These are phyloP conservation scores for Brachypalpus laphriformis DNA, from an alignment of 2,888 invertebrate genomes.

Conservation along the genomic window DNA sequence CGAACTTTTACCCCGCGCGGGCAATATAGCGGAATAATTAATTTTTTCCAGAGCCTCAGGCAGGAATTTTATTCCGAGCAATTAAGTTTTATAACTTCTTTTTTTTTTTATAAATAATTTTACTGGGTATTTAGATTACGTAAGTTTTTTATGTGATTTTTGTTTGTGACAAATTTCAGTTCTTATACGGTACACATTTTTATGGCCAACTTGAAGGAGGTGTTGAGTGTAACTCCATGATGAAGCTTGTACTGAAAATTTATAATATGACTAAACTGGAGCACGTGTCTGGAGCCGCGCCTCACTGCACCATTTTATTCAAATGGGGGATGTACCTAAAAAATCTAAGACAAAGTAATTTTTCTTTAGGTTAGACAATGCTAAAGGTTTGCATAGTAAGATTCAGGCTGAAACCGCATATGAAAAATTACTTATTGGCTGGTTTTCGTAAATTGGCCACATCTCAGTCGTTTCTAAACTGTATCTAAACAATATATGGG, in stretches of 20 bases:
- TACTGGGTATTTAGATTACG: slow-evolving; percentile 4
- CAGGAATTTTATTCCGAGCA: slow-evolving; percentile 42
- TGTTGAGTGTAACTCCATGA: background rate
- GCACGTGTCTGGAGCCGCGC: too few species aligned
- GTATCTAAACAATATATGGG: too few species aligned
- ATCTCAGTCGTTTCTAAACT: too few species aligned
- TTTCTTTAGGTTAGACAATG: too few species aligned
- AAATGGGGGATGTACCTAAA: too few species aligned
- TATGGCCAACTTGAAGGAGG: background rate
- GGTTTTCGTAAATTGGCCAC: too few species aligned
- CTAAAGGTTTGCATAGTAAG: too few species aligned
- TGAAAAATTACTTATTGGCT: too few species aligned
- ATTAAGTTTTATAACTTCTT: slow-evolving; percentile 48
- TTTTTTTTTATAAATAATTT: slow-evolving; percentile 49
- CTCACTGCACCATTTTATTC: too few species aligned
- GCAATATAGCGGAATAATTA: slow-evolving; percentile 52
- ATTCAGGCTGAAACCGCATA: too few species aligned
- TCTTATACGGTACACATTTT: background rate
- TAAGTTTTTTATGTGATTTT: slow-evolving; percentile 11
- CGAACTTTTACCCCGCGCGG: slow-evolving; percentile 43
- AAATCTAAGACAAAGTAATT: too few species aligned
- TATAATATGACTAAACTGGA: too few species aligned
- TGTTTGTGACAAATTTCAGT: background rate
- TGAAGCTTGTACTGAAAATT: background rate
- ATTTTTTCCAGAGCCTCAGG: slow-evolving; percentile 28